Evolutionary conservation across 2,113 vertebrate species (phyloP).

Genomic region (Paedocypris sp.): DNA sequence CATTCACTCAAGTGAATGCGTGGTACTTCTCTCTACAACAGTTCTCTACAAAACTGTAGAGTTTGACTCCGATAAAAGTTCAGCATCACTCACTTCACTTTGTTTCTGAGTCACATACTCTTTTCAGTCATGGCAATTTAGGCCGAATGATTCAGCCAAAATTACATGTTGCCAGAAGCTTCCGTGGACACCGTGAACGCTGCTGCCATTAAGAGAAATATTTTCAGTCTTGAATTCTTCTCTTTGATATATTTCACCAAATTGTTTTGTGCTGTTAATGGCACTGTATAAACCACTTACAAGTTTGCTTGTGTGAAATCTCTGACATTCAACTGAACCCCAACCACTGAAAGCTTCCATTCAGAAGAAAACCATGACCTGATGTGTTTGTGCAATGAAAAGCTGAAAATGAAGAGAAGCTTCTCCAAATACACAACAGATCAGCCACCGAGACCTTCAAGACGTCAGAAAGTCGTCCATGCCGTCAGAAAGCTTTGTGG

Average conservation of each 20-base stretch:
- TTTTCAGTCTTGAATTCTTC: conserved; percentile 42
- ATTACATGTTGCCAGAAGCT: conserved; percentile 22
- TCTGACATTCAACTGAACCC: conserved; percentile 46
- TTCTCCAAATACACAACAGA: neutral
- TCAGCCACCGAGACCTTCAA: neutral
- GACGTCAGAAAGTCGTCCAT: too few species aligned
- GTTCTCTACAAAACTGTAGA: conserved; percentile 3
- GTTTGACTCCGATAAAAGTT: conserved; percentile 3
- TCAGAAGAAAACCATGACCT: neutral
- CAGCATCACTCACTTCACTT: conserved; percentile 11
- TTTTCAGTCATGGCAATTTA: conserved; percentile 22
- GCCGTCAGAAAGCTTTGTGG: too few species aligned
- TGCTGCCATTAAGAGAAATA: conserved; percentile 39
- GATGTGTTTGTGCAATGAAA: conserved; percentile 1
- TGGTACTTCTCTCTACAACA: neutral
- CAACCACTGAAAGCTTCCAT: conserved; percentile 38
- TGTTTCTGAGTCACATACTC: conserved; percentile 12
- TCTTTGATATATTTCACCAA: conserved; percentile 50
- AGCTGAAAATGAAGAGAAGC: conserved; percentile 5
- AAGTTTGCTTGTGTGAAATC: conserved; percentile 48
- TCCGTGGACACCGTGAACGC: conserved; percentile 25
- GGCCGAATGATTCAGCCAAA: conserved; percentile 19
- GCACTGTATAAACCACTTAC: conserved; percentile 55
- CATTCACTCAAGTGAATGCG: conserved; percentile 1
- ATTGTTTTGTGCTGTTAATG: conserved; percentile 56